A percentile compares a stretch with the other conserved stretches of the same genome.
Evolutionary conservation across 2,113 vertebrate species (phyloP).

Genomic region (Crocuta crocuta): DNA sequence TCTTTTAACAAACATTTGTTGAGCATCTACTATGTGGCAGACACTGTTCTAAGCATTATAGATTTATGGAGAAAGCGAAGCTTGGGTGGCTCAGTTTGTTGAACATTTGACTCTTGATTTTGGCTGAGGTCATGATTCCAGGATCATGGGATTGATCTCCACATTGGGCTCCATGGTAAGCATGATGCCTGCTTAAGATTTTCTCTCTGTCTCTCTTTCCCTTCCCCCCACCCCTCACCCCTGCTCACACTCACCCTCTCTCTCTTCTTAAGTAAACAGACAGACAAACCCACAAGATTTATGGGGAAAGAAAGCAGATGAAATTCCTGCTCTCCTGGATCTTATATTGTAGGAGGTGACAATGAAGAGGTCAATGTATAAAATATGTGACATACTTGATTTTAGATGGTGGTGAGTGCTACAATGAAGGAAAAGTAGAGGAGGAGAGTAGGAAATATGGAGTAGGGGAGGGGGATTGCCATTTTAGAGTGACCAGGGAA

Average conservation of each 20-base stretch:
- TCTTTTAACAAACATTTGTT: background rate
- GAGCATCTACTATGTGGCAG: background rate
- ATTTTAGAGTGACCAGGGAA: background rate
- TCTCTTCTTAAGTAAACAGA: too few species aligned
- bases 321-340: background rate
- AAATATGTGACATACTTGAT: background rate
- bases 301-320: background rate
- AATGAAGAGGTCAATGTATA: background rate
- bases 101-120: too few species aligned
- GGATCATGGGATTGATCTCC: too few species aligned
- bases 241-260: too few species aligned
- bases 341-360: background rate
- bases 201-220: too few species aligned
- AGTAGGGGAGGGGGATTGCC: background rate
- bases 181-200: too few species aligned
- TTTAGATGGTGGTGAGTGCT: background rate
- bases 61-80: background rate
- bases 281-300: background rate
- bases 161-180: too few species aligned
- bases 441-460: background rate
- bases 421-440: background rate
- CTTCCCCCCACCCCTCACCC: too few species aligned
- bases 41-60: background rate
- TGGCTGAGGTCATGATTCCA: too few species aligned
- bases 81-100: too few species aligned